These are phyloP conservation scores for Creontiades dilutus DNA, from an alignment of 2,888 invertebrate species.

Conservation along the genomic window DNA sequence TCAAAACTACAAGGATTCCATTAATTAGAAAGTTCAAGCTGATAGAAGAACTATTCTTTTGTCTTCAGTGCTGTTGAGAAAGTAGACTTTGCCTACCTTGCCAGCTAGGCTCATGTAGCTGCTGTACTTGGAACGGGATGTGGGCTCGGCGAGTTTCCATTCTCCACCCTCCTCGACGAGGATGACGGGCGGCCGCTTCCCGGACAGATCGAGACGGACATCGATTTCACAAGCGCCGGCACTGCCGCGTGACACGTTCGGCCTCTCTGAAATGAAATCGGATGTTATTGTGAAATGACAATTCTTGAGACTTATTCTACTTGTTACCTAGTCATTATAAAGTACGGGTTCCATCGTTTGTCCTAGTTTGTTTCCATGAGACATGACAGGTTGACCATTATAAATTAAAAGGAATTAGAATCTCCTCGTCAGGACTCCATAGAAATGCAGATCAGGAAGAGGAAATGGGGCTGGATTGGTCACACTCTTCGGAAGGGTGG, in stretches of 20 bases:
- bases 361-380: no score
- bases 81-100: slow-evolving; percentile 35
- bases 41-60: no score
- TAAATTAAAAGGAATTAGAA: no score
- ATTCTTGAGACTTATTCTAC: neutral
- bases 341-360: no score
- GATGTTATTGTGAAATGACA: neutral
- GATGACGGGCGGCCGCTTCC: slow-evolving; percentile 24
- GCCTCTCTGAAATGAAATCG: neutral
- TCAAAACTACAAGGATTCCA: no score
- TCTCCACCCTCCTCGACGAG: slow-evolving; percentile 38
- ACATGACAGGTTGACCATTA: no score
- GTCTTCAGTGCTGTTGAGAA: neutral
- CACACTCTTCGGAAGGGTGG: no score
- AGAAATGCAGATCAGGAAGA: no score
- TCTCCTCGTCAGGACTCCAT: no score
- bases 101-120: slow-evolving; percentile 50
- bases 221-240: slow-evolving; percentile 37
- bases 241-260: neutral
- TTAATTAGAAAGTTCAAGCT: no score
- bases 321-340: neutral
- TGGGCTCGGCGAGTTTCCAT: slow-evolving; percentile 62
- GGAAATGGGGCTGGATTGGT: no score
- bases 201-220: slow-evolving; percentile 28
- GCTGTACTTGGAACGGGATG: slow-evolving; percentile 24